Conservation (phyloP, 2,797 vertebrate genomes). For the Thripadectes ignobilis region DNA sequence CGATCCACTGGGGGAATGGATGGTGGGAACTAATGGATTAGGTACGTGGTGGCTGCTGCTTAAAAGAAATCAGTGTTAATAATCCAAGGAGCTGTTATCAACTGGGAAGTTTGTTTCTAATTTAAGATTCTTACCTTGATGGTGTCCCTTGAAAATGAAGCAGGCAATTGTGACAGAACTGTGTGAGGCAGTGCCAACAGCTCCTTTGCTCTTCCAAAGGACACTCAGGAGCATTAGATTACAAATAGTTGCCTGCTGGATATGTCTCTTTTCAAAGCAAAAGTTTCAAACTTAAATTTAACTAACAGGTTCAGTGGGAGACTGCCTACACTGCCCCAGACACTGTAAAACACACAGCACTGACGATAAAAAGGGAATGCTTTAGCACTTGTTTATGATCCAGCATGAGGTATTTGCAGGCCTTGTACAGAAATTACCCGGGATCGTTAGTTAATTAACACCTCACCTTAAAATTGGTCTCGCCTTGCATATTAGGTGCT, state of each 20-base stretch:
- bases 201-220: conserved; percentile 31
- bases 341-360: conserved; percentile 53
- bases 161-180: background rate
- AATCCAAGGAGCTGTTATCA: background rate
- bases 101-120: conserved; percentile 3
- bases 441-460: conserved; percentile 95
- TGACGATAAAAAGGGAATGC: conserved; percentile 63
- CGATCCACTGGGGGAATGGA: background rate
- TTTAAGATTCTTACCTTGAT: conserved; percentile 6
- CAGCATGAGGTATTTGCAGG: conserved; percentile 81
- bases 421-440: conserved; percentile 79
- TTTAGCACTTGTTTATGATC: conserved; percentile 81
- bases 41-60: background rate
- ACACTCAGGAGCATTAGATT: background rate
- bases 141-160: background rate
- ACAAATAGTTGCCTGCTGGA: conserved; percentile 41
- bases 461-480: conserved; percentile 98
- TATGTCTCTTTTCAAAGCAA: conserved; percentile 70
- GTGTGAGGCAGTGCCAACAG: conserved; percentile 7
- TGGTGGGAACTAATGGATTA: accelerated
- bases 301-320: conserved; percentile 76
- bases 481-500: conserved; percentile 92
- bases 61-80: background rate
- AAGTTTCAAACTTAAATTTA: conserved; percentile 81
- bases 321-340: conserved; percentile 71